Base-by-base conservation (phyloP, 2,797 vertebrate genomes). In the Valencia hispanica region DNA sequence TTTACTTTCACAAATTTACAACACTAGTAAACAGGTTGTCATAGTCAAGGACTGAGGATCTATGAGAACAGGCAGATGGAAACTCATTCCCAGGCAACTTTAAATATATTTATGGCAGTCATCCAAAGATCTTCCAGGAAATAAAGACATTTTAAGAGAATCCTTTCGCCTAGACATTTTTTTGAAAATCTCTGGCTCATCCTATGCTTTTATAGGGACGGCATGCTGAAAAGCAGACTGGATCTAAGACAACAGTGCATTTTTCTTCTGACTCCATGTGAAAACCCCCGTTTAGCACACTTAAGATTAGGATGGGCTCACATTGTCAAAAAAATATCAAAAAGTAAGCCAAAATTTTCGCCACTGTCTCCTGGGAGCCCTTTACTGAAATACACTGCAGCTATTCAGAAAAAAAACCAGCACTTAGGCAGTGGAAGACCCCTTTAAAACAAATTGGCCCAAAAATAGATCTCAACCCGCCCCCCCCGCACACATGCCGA, bases 121-220 rank as follows among this genome's bases (percentile, higher is more conserved):
- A 20, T 76, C 74, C 74, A 76, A 76, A 70, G 39, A 59, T 70
- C 53, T 76, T 76, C 68, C 74, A 70, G 68, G 66, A 76, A 76
- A n/a, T 48, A 27, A 43, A 59, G 51, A 70, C 45, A 73, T 73
- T 59, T 61, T 47, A 22, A 15, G 53, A 53, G 74, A 51, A 30
- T 68, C 48, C 36, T 51, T 25, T 25, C 32, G 41, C 39, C 39
- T n/a, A 32, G 14, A 75, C 27, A 41, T 45, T 43, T 41, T 48
- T 53, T 50, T 12, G n/a, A 30, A 45, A 32, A 32, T 11, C 27
- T 74, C 36, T 32, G 65, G 41, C 45, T 51, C 66, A 69, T 34
- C 74, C 45, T 51, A 27, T 32, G 41, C n/a, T 51, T 57, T 59
- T 55, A 76, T 36, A 22, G 8, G 10, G 36, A 32, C 74, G 25